phyloP scores from a whole-genome alignment of 2,797 vertebrate genomes.

The Buceros bicornis region DNA sequence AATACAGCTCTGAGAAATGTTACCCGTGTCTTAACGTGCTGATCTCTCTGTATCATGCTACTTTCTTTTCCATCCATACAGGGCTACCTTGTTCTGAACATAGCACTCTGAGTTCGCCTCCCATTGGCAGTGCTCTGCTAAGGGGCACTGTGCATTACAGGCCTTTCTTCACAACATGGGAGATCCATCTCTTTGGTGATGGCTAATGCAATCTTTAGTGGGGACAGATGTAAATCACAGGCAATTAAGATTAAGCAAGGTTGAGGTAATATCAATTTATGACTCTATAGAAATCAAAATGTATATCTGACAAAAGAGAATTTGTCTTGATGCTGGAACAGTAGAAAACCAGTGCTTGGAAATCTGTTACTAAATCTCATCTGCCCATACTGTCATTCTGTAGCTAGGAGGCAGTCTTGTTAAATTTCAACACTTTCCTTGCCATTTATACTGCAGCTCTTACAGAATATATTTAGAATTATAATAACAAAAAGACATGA shows the following conservation, averaged over 20 bases:
- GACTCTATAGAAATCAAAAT: neutral
- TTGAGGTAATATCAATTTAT: neutral
- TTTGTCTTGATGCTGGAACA: neutral
- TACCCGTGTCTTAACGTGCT: neutral
- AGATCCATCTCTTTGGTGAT: neutral
- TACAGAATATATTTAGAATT: neutral
- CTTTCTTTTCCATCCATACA: neutral
- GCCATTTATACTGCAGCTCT: neutral
- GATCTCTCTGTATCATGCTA: neutral
- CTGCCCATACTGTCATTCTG: neutral
- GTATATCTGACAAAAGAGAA: neutral
- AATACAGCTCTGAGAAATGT: neutral
- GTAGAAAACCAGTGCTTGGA: neutral
- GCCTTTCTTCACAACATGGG: neutral
- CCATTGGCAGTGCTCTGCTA: neutral
- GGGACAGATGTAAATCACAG: neutral
- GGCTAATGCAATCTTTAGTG: neutral
- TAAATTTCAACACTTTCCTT: neutral
- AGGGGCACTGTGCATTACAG: neutral
- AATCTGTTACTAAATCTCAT: neutral
- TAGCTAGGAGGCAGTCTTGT: neutral
- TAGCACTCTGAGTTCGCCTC: rapidly evolving
- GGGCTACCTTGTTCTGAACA: neutral
- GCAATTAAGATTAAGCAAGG: neutral
- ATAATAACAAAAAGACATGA: neutral